phyloP scores from a whole-genome alignment of 2,113 vertebrate genomes.

The Seriola aureovittata region DNA sequence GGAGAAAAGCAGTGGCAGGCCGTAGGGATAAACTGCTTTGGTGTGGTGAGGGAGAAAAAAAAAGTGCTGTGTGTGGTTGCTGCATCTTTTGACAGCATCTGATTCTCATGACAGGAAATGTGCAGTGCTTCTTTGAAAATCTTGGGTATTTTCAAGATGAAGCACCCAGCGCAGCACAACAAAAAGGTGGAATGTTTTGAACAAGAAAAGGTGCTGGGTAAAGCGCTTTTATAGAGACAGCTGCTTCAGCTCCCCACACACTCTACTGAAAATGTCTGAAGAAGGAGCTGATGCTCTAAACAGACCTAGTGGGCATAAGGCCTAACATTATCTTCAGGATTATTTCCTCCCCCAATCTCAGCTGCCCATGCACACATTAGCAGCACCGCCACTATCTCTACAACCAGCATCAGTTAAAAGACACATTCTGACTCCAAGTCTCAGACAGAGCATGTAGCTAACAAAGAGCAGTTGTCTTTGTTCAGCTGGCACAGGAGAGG shows the following conservation, averaged over 20 bases:
- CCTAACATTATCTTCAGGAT: conserved; percentile 57
- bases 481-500: conserved; percentile 70
- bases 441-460: conserved; percentile 61
- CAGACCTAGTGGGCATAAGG: conserved; percentile 42
- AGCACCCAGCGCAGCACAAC: conserved; percentile 45
- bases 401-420: conserved; percentile 46
- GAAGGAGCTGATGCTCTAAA: conserved; percentile 54
- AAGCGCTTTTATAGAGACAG: conserved; percentile 60
- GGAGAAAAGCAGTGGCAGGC: background rate
- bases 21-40: conserved; percentile 32
- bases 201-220: conserved; percentile 56
- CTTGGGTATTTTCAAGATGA: conserved; percentile 53
- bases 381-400: conserved; percentile 39
- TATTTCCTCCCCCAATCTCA: conserved; percentile 27
- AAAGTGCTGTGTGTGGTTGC: conserved; percentile 15
- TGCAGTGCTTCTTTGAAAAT: conserved; percentile 46
- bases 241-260: conserved; percentile 56
- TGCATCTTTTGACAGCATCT: conserved; percentile 55
- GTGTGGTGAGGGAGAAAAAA: background rate
- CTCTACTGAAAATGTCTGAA: conserved; percentile 45
- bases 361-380: conserved; percentile 19
- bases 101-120: conserved; percentile 61
- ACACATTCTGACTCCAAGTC: conserved; percentile 58
- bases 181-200: conserved; percentile 57
- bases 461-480: conserved; percentile 82